Evolutionary conservation across 2,888 invertebrate species (phyloP), one percentile per base, ranked within the genome.

Genomic region (Eristalis arbustorum): DNA sequence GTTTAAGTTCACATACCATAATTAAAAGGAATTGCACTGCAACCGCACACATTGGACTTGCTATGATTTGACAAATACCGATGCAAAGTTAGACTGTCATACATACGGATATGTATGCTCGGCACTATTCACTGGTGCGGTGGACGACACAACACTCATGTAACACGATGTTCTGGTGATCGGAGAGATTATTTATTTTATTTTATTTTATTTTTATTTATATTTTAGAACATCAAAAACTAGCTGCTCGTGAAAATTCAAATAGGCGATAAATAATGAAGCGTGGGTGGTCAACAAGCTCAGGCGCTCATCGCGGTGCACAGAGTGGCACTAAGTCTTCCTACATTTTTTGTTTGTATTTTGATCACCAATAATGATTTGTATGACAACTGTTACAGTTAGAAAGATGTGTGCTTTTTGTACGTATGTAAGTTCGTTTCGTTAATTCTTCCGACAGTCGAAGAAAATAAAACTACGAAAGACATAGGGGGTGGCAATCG

Each of bases 1-100:
- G 37, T 13, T 11, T 59, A 23, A 25, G 25, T 59, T 59, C 22
- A 77, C 84, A 31, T 81, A 85, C 84, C 84, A 85, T 73, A n/a
- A 77, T 31, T 67, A 85, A 56, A 22, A 81, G 62, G 22, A 80
- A 25, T 28, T 85, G 68, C 14, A 59, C 68, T 34, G 80, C 23
- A 59, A 85, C 28, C 18, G 49, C 23, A 71, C 78, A 84, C 83
- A 84, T 77, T 62, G 23, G 23, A 63, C 34, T 62, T 56, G 25
- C 23, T 25, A 18, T 49, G 42, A 3, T 18, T 8, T 49, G 49
- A 49, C 49, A 49, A 18, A 49, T 8, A 49, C 18, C 8, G 8
- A n/a, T n/a, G n/a, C 8, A 10, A n/a, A 18, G 13, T 18, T 42
- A 42, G 14, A 14, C 14, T 42, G 14, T n/a, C 42, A 49, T 49